A percentile compares a stretch with the other conserved stretches of the same genome.
Conservation (phyloP, 2,113 vertebrate genomes). For the Zosterops pallidus region DNA sequence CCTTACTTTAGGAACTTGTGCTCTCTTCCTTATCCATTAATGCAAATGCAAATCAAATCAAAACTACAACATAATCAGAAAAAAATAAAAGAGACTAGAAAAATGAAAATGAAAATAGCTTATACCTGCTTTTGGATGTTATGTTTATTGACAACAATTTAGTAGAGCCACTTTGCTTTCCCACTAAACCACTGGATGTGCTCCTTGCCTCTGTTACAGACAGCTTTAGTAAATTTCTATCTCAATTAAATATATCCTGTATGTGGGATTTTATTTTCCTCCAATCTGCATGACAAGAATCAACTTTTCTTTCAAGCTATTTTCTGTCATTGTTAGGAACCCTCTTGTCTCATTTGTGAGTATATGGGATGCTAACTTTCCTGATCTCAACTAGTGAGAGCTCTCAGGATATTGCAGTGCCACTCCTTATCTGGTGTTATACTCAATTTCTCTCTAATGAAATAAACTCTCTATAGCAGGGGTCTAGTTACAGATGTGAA, state of each 20-base stretch:
- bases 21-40: neutral
- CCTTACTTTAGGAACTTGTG: neutral
- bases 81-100: neutral
- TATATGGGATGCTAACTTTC: neutral
- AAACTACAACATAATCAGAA: neutral
- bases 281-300: neutral
- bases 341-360: fast-evolving
- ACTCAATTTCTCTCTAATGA: neutral
- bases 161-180: neutral
- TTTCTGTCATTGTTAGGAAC: neutral
- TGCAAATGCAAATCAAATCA: neutral
- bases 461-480: neutral
- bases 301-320: neutral
- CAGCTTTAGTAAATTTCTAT: neutral
- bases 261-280: neutral
- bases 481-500: neutral
- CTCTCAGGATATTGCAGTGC: neutral
- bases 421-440: neutral
- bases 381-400: neutral
- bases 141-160: neutral
- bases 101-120: neutral
- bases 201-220: neutral
- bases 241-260: neutral
- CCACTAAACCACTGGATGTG: neutral
- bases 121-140: neutral